phyloP scores from a whole-genome alignment of 2,113 vertebrate genomes.

The Setophaga coronata region DNA sequence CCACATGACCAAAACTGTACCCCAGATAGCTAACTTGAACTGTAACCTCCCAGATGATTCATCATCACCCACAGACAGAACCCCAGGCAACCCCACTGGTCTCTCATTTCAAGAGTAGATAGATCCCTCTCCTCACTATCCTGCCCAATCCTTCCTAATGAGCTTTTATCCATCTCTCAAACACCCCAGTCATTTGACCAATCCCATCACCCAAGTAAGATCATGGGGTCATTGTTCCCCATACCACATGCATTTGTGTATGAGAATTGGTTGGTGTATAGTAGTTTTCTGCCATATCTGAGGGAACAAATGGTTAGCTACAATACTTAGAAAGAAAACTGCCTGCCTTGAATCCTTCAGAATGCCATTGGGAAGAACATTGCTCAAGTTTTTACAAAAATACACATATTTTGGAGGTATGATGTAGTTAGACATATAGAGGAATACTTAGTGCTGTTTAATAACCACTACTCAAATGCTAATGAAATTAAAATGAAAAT shows the following conservation, averaged over 20 bases:
- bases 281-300: neutral
- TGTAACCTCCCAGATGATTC: neutral
- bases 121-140: neutral
- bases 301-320: neutral
- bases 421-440: neutral
- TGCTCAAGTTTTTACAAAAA: neutral
- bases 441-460: neutral
- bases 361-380: neutral
- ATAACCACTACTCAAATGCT: neutral
- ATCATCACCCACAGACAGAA: neutral
- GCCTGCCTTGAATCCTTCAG: neutral
- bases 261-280: neutral
- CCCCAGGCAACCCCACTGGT: neutral
- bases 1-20: neutral
- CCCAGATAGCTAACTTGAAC: neutral
- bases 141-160: neutral
- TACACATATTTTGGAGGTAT: neutral
- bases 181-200: neutral
- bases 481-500: neutral
- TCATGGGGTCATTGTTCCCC: neutral
- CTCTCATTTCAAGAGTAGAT: neutral
- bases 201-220: neutral
- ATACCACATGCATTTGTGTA: neutral
- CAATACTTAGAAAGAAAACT: neutral
- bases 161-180: neutral